Evolutionary conservation across 2,113 vertebrate genomes (phyloP), one percentile per base, ranked within the genome.

Genomic region (Lichenostomus cassidix): DNA sequence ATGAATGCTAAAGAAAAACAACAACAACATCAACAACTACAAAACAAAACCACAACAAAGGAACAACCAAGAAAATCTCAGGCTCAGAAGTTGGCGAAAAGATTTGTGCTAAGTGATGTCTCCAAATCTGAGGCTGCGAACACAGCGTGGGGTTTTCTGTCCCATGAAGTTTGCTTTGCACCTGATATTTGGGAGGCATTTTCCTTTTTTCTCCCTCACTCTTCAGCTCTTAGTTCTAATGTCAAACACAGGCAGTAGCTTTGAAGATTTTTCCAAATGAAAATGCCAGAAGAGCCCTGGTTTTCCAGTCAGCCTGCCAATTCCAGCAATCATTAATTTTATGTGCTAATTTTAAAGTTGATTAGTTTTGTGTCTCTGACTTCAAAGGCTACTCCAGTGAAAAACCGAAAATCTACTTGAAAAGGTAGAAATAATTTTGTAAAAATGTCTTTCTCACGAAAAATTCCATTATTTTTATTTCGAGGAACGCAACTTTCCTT

Each of bases 271-370:
- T 96, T 97, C 97, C 97, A 98, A 79, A 90, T 46, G 56, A 89
- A 95, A 92, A 96, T 21, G 92, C 96, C 96, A 97, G 80, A 95
- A 95, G 83, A 85, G 92, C 46, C 88, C 89, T 65, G 80, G 83
- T 95, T 97, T 98, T 97, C 97, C 97, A 97, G 75, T 39, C 47
- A 67, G 87, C 69, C 83, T 97, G 97, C 97, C 97, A 98, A 96
- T 91, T 95, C 62, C 94, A 96, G 95, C 92, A 92, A 94, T 96
- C 95, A 93, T 97, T 97, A 96, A 97, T 97, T 97, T 97, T 94
- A 96, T 93, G 94, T 92, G 90, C 96, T 97, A 97, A 97, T 97
- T 97, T 97, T 97, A 91, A 95, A 97, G 94, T 53, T 95, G 96
- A 96, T 95, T 80, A 74, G 18, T 76, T 97, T 95, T 94, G 71